phyloP scores from a whole-genome alignment of 2,888 invertebrate genomes.

The Gerosis bhagava region DNA sequence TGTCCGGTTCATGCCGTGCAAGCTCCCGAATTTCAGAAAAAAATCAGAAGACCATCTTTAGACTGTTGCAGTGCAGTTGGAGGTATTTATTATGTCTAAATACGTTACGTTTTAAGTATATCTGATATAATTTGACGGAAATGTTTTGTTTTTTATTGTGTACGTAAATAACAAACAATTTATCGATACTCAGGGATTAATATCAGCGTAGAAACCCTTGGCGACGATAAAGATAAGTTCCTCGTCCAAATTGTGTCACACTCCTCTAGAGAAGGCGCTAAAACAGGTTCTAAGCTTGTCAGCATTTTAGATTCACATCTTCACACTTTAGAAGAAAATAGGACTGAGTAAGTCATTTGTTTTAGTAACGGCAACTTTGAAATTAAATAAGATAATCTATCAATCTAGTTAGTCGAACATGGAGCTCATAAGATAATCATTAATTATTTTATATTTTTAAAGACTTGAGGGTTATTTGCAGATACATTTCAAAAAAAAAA shows the following conservation, averaged over 20 bases:
- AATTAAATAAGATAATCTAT: too few species aligned
- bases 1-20: constrained; percentile 41
- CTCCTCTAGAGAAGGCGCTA: constrained; percentile 78
- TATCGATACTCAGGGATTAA: constrained; percentile 54
- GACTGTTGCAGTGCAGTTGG: constrained; percentile 76
- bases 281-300: constrained; percentile 82
- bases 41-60: constrained; percentile 56
- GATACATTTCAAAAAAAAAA: constrained; percentile 66
- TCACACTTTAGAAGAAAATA: constrained; percentile 85
- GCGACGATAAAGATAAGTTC: constrained; percentile 76
- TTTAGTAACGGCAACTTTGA: too few species aligned
- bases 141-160: too few species aligned
- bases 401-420: too few species aligned
- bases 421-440: too few species aligned
- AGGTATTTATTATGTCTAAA: too few species aligned
- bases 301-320: constrained; percentile 82
- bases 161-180: too few species aligned
- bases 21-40: constrained; percentile 54
- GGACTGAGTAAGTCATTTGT: constrained; percentile 76
- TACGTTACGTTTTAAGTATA: too few species aligned
- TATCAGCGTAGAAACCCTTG: constrained; percentile 68
- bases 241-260: constrained; percentile 83
- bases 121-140: too few species aligned
- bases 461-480: constrained; percentile 40
- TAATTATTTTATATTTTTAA: too few species aligned